Conservation (phyloP, 2,113 vertebrate genomes). For the Poecile atricapillus region DNA sequence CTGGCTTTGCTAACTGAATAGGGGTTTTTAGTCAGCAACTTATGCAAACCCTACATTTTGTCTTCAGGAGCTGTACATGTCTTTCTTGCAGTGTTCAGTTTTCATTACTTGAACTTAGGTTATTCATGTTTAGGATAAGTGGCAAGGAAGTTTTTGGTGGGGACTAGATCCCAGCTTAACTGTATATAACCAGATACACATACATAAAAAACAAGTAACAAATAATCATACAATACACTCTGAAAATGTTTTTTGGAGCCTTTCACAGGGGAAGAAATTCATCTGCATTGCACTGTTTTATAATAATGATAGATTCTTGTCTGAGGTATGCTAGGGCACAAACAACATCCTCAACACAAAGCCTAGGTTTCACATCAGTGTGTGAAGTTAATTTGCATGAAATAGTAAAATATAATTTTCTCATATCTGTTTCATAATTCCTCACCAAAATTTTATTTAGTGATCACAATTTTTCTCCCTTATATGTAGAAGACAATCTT, state of each 20-base stretch:
- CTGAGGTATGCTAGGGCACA: neutral
- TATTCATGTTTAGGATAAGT: neutral
- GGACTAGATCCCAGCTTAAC: neutral
- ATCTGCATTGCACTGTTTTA: neutral
- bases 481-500: neutral
- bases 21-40: constrained; percentile 60
- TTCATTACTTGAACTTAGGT: constrained; percentile 57
- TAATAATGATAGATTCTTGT: neutral
- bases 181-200: neutral
- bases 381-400: neutral
- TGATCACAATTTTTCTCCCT: neutral
- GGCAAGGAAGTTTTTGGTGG: neutral
- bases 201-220: neutral
- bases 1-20: constrained; percentile 62
- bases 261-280: neutral
- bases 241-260: neutral
- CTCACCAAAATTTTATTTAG: neutral
- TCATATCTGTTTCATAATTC: neutral
- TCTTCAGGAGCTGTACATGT: neutral
- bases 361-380: neutral
- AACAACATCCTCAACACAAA: neutral
- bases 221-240: neutral
- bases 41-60: constrained; percentile 54
- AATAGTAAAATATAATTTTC: neutral
- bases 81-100: constrained; percentile 18